phyloP scores from a whole-genome alignment of 1,140 invertebrate species.

The Euborellia annulipes region DNA sequence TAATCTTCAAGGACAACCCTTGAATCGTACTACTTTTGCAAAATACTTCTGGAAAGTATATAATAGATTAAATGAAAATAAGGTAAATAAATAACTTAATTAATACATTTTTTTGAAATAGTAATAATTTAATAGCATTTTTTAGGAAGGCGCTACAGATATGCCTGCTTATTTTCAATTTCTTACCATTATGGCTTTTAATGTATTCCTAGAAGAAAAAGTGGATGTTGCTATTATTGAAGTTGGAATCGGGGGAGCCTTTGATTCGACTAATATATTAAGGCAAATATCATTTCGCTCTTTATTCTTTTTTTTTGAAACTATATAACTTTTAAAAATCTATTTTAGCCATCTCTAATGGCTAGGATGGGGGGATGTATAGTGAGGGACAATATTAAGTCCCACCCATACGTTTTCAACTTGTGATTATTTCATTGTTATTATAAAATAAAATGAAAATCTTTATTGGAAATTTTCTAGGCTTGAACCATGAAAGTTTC shows the following conservation, averaged over 20 bases:
- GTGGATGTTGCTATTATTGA: constrained; percentile 90
- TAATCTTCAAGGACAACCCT: constrained; percentile 64
- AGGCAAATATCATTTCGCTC: constrained; percentile 31
- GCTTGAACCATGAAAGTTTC: too few species aligned
- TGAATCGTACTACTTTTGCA: constrained; percentile 58
- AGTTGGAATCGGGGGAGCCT: constrained; percentile 92
- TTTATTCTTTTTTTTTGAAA: too few species aligned
- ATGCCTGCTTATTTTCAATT: constrained; percentile 94
- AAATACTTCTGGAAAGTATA: constrained; percentile 75
- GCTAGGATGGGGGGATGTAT: too few species aligned
- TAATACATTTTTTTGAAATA: constrained; percentile 5
- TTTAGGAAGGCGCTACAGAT: constrained; percentile 40
- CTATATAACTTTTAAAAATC: too few species aligned
- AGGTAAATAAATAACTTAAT: constrained; percentile 19
- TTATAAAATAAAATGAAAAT: too few species aligned
- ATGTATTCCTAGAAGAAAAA: constrained; percentile 72
- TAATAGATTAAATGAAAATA: constrained; percentile 34
- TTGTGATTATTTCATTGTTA: too few species aligned
- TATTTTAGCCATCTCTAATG: too few species aligned
- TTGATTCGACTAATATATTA: constrained; percentile 88
- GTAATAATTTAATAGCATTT: constrained; percentile 12
- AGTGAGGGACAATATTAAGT: too few species aligned
- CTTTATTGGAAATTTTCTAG: too few species aligned
- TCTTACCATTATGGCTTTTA: constrained; percentile 79
- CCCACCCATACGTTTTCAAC: too few species aligned